Base-by-base conservation (phyloP, 2,888 invertebrate genomes). In the Cephus sareptanus region DNA sequence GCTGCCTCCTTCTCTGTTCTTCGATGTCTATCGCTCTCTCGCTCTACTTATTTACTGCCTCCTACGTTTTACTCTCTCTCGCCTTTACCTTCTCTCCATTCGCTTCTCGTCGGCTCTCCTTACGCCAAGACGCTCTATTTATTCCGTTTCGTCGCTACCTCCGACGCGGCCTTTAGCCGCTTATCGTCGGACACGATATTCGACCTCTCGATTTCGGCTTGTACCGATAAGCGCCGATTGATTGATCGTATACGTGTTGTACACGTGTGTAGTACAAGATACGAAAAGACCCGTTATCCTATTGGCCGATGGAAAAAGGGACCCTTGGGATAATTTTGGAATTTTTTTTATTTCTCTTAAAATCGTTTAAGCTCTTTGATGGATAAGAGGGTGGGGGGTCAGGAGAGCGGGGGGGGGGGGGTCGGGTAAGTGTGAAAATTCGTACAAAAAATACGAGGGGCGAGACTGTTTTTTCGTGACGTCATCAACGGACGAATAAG, bases 81-180 rank as follows among this genome's bases (percentile, higher is more conserved):
- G 23, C 68, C 31, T 76, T 34, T 30, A 12, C 12, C 6, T 23
- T 69, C 70, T 15, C 31, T 31, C 34, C 34, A 74, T 13, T 11
- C 0, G 31, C 4, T 33, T 31, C 71, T 71, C 71, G 0, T 71
- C 71, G 31, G 33, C 71, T 71, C 71, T 13, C 31, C 13, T 33
- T 71, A 31, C 31, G 11, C 71, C 9, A 2, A 9, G 23, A 71
- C 33, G 71, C 71, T 71, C 71, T 71, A 31, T 71, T 71, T 71
- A 71, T 71, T 71, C 12, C 71, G 33, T 71, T 71, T 31, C 33
- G 33, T 71, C 71, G 71, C 71, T 23, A 71, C 71, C n/a, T 31
- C 71, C 15, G 71, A 31, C 33, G 71, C 71, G 15, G 71, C 33
- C 71, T 71, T 71, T 33, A 71, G 15, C 71, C 15, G 11, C 56